Base-by-base conservation (phyloP, 2,888 invertebrate genomes). In the Epinotia bilunana region DNA sequence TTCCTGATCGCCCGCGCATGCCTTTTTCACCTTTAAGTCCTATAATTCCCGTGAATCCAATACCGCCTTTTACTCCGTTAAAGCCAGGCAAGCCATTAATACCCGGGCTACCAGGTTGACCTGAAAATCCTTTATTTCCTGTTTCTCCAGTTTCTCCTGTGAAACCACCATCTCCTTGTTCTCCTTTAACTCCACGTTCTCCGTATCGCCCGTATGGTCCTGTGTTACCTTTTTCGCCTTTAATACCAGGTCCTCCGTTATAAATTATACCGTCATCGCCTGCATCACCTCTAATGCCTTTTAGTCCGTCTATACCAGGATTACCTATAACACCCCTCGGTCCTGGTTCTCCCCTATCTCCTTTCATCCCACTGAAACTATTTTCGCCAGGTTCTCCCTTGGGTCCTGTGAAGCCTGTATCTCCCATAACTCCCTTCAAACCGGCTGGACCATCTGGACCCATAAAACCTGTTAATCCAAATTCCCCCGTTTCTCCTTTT, bases 311-410 rank as follows among this genome's bases (percentile, higher is more conserved):
- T 49, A 78, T 72, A 62, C 95, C 95, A 55, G 84, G 78, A 81
- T 77, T 77, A 60, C 94, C 97, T 77, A 88, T 87, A 18, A 80
- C 76, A 46, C 97, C 97, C 60, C 90, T 80, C 20, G 86, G 77
- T 16, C 96, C 96, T 63, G 88, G 87, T 63, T 83, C 82, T 71
- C 88, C 87, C 62, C 58, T 68, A 23, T 96, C 95, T 55, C 97
- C 97, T 85, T 95, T 95, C 75, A 93, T 90, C 2, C 96, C 96
- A 78, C 94, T 95, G 69, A 94, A 91, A 0, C 96, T 92, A 65
- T 94, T 89, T n/a, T 95, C 95, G 77, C 97, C 97, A 80, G 89
- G 91, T 0, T 84, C 77, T 68, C 97, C 97, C 73, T 88, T 91
- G 12, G 84, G 80, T 67, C 97, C 97, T 62, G 80, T 80, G 33